Base-by-base conservation (phyloP, 2,888 invertebrate species). In the Volucella zonaria region DNA sequence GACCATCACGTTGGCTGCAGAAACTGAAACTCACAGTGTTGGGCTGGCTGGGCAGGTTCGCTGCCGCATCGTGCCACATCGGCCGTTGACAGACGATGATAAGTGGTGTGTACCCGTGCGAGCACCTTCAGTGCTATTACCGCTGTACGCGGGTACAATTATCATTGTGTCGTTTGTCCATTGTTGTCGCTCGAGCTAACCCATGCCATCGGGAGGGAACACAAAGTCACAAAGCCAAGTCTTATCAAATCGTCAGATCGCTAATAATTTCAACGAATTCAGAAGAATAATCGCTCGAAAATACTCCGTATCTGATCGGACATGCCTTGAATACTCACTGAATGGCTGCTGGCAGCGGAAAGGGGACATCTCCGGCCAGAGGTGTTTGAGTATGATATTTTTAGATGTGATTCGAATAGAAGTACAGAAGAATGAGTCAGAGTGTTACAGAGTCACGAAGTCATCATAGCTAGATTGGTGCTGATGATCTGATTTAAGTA, bases 231-330 rank as follows among this genome's bases (percentile, higher is more conserved):
- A 56, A 31, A 31, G 70, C 66, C 54, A 66, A 62, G 12, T 59
- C 82, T 82, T 86, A 82, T 86, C 86, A 82, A 59, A 61, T 70
- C 82, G 49, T 82, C 82, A 86, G 82, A 86, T 86, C 86, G 85
- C 62, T 85, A 85, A 85, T 85, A 85, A 85, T 85, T 85, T 85
- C 85, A 85, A 85, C 76, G 86, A 86, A 86, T 86, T 86, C 86
- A 82, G 73, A 59, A 82, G 78, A 86, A 86, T 86, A 86, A 86
- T 86, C 86, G 77, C 82, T 86, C 82, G 82, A 77, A 78, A 77
- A 82, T 64, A 62, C 80, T 49, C 54, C 74, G 40, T 86, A 86
- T 86, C 86, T 78, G 82, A 82, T 81, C 61, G 82, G 70, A 82
- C 86, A 77, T 86, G 86, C 61, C 61, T 74, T 54, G 86, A 58